phyloP scores from a whole-genome alignment of 2,888 invertebrate genomes.

The Elmis aenea region DNA sequence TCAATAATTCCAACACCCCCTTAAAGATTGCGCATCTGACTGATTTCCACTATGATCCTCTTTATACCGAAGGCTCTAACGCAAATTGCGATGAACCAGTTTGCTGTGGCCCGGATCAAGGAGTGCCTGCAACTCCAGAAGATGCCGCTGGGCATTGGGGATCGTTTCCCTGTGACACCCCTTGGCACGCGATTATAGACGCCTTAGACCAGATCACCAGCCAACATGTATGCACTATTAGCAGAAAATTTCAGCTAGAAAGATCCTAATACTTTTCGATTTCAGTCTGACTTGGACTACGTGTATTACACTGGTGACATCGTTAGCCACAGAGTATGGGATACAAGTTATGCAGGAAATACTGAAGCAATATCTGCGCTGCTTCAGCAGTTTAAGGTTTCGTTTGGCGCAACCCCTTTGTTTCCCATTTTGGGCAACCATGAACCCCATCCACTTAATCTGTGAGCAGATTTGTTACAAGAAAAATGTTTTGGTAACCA shows the following conservation, averaged over 20 bases:
- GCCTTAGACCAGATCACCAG: conserved; percentile 35
- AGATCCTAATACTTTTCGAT: too few species aligned
- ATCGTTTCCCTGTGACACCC: conserved; percentile 59
- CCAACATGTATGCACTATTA: conserved; percentile 14
- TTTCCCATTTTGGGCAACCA: conserved; percentile 66
- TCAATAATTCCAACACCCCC: too few species aligned
- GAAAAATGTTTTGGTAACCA: background rate
- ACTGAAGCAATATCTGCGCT: conserved; percentile 53
- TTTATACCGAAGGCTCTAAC: conserved; percentile 60
- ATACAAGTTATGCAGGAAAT: conserved; percentile 64
- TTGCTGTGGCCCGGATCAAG: conserved; percentile 58
- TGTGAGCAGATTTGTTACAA: conserved; percentile 53
- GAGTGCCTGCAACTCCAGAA: conserved; percentile 30
- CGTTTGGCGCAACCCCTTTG: conserved; percentile 52
- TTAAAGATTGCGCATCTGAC: conserved; percentile 56
- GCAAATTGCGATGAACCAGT: conserved; percentile 67
- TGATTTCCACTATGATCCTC: conserved; percentile 74
- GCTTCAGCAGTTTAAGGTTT: conserved; percentile 40
- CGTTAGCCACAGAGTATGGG: conserved; percentile 85
- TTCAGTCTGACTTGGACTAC: conserved; percentile 50
- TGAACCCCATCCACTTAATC: conserved; percentile 70
- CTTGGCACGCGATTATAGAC: conserved; percentile 62
- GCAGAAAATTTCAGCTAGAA: background rate
- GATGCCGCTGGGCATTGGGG: conserved; percentile 69
- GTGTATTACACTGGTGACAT: conserved; percentile 85